Base-by-base conservation (phyloP, 2,797 vertebrate species). In the Enteromius afrohamiltoni region DNA sequence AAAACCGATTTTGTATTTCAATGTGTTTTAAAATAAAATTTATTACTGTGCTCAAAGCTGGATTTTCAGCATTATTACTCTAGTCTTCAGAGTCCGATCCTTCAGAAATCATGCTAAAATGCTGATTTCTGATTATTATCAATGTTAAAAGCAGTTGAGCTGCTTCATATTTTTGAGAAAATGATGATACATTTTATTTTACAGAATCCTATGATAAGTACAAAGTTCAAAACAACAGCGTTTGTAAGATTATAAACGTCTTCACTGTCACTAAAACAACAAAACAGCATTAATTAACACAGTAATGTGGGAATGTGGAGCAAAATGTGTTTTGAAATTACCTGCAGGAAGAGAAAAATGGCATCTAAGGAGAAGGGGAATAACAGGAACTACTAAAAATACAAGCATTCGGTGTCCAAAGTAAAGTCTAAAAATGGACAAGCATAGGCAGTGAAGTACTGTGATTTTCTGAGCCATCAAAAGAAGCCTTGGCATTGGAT, bases 401-500 rank as follows among this genome's bases (percentile, higher is more conserved):
- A 90, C 90, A 67, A 53, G 42, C 85, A 89, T 79, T 88, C 13
- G 49, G 85, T 75, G 70, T 82, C 37, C 4, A 58, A 17, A 79
- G 71, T 10, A 1, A 40, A 65, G 74, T 85, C 70, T 87, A 89
- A 88, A 90, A 85, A 53, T 81, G 37, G 31, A 65, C 4, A 23
- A 64, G 83, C 71, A 21, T 47, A 51, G 19, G 71, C 40, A 88
- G 87, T 83, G 77, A 86, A 55, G n/a, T 40, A 13, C 58, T 68
- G 83, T 67, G 10, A 87, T 77, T 88, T 93, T 88, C 91, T 88
- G 88, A n/a, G 53, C 75, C 58, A 34, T 86, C 64, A 34, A 78
- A 85, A 88, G 79, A 89, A 88, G 58, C 79, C 3, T 34, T 4
- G 31, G 62, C 55, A 40, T 34, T 58, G 64, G 62, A 82, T 83